Percentiles rank a stretch among this genome's conserved stretches.
Conservation (phyloP, 2,888 invertebrate genomes). For the Hartigia nigra region DNA sequence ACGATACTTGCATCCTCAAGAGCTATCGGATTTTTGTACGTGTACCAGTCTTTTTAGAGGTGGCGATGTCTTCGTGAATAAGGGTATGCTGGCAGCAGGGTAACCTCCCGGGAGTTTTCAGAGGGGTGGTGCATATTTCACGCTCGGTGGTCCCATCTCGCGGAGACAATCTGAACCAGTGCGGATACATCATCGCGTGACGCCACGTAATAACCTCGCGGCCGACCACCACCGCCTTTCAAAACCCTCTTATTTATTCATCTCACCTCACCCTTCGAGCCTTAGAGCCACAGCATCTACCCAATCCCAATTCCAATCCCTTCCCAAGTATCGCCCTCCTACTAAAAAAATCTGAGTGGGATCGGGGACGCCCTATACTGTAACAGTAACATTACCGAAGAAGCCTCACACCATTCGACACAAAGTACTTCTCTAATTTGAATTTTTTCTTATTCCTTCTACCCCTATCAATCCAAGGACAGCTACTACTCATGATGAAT, state of each 20-base stretch:
- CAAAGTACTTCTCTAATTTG: not conserved
- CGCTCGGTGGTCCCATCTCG: slow-evolving; percentile 65
- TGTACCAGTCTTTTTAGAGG: slow-evolving; percentile 40
- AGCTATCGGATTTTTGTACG: not conserved
- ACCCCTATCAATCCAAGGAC: not conserved
- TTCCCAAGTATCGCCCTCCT: slow-evolving; percentile 14
- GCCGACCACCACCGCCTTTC: slow-evolving; percentile 56
- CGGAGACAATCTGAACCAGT: slow-evolving; percentile 65
- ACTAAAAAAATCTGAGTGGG: not conserved
- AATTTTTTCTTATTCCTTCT: not conserved
- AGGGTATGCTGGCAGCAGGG: slow-evolving; percentile 41
- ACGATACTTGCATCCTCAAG: not conserved
- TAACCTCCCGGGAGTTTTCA: slow-evolving; percentile 52
- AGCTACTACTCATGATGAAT: not conserved
- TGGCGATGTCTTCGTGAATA: slow-evolving; percentile 57
- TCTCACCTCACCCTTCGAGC: slow-evolving; percentile 53
- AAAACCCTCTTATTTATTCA: slow-evolving; percentile 65
- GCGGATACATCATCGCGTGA: slow-evolving; percentile 66
- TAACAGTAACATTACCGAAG: not conserved
- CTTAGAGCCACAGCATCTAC: slow-evolving; percentile 19
- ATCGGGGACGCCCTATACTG: not conserved
- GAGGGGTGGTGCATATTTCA: slow-evolving; percentile 65
- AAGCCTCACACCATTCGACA: not conserved
- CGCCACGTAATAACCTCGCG: slow-evolving; percentile 62
- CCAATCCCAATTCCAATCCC: slow-evolving; percentile 24